These are phyloP conservation scores for Micrasema minimum DNA, from an alignment of 1,140 invertebrate species.

Conservation along the genomic window DNA sequence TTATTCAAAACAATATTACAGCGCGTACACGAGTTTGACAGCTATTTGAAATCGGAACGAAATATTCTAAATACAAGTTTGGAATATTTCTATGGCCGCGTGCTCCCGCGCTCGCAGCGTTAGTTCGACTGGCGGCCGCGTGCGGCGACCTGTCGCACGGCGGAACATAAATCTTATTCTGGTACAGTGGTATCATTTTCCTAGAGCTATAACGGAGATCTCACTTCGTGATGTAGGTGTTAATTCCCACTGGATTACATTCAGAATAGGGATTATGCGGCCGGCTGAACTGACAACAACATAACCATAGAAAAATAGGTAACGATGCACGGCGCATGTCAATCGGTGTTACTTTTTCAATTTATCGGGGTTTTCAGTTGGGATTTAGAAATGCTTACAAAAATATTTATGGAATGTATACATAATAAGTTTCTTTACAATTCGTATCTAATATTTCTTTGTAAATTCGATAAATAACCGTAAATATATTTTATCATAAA, in stretches of 20 bases:
- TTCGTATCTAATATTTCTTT: too few species aligned
- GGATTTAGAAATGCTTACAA: background rate
- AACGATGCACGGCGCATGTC: conserved; percentile 14
- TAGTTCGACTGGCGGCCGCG: conserved; percentile 41
- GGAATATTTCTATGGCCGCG: background rate
- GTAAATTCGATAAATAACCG: too few species aligned
- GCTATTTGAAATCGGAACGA: conserved; percentile 29
- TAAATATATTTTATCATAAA: too few species aligned
- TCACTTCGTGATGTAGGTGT: too few species aligned
- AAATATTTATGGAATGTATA: too few species aligned
- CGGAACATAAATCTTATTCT: background rate
- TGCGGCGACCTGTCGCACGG: conserved; percentile 40
- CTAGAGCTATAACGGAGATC: too few species aligned
- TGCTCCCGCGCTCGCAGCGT: conserved; percentile 31
- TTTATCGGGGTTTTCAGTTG: conserved; percentile 7
- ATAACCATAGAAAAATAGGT: background rate
- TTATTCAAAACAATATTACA: conserved; percentile 8
- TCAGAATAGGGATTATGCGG: too few species aligned
- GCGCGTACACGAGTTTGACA: conserved; percentile 15
- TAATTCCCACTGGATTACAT: too few species aligned
- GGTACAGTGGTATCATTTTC: too few species aligned
- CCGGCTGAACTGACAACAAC: too few species aligned
- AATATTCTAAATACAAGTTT: conserved; percentile 1
- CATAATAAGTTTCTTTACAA: too few species aligned
- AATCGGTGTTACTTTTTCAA: conserved; percentile 22